Conservation (phyloP, 2,113 vertebrate genomes). For the Silurus glanis region DNA sequence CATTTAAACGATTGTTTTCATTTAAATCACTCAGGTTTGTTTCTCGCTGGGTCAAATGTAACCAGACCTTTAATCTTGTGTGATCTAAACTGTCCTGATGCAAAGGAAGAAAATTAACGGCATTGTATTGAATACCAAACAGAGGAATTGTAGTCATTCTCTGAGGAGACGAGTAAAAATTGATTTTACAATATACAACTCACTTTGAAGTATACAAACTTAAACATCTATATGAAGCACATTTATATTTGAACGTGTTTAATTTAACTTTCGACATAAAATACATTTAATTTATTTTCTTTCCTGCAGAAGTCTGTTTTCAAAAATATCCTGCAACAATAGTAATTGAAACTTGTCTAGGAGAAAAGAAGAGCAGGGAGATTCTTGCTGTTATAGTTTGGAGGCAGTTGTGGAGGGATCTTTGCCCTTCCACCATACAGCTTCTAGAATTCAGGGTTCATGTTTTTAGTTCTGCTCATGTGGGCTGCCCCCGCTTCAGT, state of each 20-base stretch:
- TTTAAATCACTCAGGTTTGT: constrained; percentile 66
- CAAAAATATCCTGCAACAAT: background rate
- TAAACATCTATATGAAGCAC: background rate
- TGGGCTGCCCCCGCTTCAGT: background rate
- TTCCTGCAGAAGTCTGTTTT: background rate
- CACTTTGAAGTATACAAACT: background rate
- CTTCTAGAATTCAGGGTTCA: background rate
- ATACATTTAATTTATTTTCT: background rate
- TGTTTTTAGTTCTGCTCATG: background rate
- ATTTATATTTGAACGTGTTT: background rate
- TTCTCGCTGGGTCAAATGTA: constrained; percentile 61
- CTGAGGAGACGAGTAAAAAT: background rate
- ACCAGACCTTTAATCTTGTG: constrained; percentile 61
- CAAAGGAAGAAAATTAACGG: constrained; percentile 66
- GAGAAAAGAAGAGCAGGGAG: background rate
- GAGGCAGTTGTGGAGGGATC: background rate
- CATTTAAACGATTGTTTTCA: constrained; percentile 63
- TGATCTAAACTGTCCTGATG: constrained; percentile 68
- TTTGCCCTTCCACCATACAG: background rate
- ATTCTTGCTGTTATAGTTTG: background rate
- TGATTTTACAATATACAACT: background rate
- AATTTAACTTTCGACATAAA: background rate
- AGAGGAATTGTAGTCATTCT: background rate
- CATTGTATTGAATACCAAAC: background rate
- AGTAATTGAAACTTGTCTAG: background rate